Evolutionary conservation across 2,888 invertebrate genomes (phyloP), one percentile per base, ranked within the genome.

Genomic region (Noctua pronuba): DNA sequence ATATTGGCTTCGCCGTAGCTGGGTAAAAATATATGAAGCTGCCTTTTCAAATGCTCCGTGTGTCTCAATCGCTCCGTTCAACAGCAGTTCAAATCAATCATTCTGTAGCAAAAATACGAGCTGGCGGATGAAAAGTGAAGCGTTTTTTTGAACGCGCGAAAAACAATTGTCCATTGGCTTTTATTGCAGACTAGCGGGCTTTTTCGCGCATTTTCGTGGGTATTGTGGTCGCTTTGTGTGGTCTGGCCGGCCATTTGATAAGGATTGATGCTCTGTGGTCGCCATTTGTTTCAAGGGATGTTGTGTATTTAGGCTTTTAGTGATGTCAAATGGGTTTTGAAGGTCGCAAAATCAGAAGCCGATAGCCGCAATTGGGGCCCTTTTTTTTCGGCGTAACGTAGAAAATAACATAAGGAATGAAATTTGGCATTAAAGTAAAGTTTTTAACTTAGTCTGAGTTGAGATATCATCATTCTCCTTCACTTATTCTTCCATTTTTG

Each of bases 41-140:
- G 10, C 0, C 46, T 4, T 0, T 16, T 13, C 5, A 2, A 46
- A 8, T 0, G 13, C 18, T 1, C 75, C n/a, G 69, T 89, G 13
- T 89, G 88, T 90, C 79, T 62, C 76, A 67, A 73, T 77, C 83
- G 73, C 77, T 85, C 84, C 85, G 87, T 84, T 80, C 88, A 84
- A 87, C 82, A 86, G 86, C 77, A 84, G 85, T 82, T 82, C 87
- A 76, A 91, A 93, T 93, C 93, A 93, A 93, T 93, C 93, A 93
- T 91, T 88, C 88, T 83, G 79, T 80, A 83, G 86, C 88, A 88
- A 90, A 89, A 91, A 91, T 89, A 90, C 85, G 89, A 79, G 78
- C 64, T 80, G 87, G 86, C 31, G 64, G 68, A 35, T 44, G 76
- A 73, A 86, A 86, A 84, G 84, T 76, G 77, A 35, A 71, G 73